Conservation (phyloP, 2,113 vertebrate species). For the Paratilapia polleni region DNA sequence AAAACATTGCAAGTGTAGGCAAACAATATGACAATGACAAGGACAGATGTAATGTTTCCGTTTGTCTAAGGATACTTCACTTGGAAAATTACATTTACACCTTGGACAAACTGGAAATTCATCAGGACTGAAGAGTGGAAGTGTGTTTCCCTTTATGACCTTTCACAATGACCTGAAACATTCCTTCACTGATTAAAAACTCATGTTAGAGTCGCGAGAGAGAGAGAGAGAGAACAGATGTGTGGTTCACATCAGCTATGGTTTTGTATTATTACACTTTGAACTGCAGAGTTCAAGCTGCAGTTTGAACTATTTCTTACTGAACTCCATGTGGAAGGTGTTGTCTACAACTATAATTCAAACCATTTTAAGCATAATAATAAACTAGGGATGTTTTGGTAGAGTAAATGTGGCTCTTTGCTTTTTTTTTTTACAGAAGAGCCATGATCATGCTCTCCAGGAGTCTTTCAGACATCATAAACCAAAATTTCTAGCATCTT, state of each 20-base stretch:
- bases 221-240: not conserved
- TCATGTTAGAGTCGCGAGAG: not conserved
- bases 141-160: not conserved
- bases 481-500: too few relatives aligned
- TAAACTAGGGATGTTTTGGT: too few relatives aligned
- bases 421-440: too few relatives aligned
- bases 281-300: too few relatives aligned
- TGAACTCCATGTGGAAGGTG: too few relatives aligned
- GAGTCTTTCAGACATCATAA: too few relatives aligned
- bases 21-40: not conserved
- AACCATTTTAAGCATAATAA: too few relatives aligned
- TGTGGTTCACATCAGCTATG: not conserved
- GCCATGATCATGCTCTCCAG: too few relatives aligned
- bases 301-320: too few relatives aligned
- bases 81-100: not conserved
- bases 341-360: too few relatives aligned
- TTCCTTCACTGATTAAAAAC: not conserved
- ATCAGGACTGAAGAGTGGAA: not conserved
- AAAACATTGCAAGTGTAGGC: too few relatives aligned
- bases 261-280: not conserved
- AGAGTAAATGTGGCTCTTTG: too few relatives aligned
- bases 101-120: not conserved
- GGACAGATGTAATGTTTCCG: not conserved
- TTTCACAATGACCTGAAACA: not conserved
- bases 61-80: not conserved